phyloP scores from a whole-genome alignment of 1,140 invertebrate species.

The Campodea augens region DNA sequence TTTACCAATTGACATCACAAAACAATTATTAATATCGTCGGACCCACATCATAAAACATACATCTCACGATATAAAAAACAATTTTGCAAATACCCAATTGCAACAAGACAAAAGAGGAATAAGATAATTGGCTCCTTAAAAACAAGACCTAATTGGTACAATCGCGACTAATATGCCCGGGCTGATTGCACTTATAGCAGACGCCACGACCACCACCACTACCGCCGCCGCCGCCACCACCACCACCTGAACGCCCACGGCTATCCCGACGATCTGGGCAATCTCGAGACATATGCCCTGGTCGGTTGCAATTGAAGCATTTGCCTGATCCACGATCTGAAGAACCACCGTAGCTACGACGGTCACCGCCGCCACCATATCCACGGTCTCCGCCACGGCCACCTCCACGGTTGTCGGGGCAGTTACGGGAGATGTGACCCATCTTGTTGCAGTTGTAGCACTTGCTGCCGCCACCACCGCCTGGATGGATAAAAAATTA shows the following conservation, averaged over 20 bases:
- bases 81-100: no score
- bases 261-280: not conserved
- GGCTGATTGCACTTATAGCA: constrained; percentile 77
- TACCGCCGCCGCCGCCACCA: constrained; percentile 13
- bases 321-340: constrained; percentile 5
- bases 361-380: constrained; percentile 10
- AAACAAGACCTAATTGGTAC: constrained; percentile 48
- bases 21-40: no score
- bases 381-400: constrained; percentile 17
- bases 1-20: no score
- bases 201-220: constrained; percentile 42
- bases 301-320: constrained; percentile 24
- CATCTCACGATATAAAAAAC: no score
- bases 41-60: no score
- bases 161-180: constrained; percentile 77
- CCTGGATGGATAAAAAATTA: no score
- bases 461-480: constrained; percentile 23
- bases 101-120: no score
- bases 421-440: constrained; percentile 80
- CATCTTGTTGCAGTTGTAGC: constrained; percentile 74
- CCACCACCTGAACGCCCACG: constrained; percentile 14
- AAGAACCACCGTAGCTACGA: constrained; percentile 13
- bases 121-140: no score
- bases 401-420: no score
- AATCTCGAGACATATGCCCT: not conserved